phyloP scores from a whole-genome alignment of 2,888 invertebrate genomes.

The Megalurothrips usitatus region DNA sequence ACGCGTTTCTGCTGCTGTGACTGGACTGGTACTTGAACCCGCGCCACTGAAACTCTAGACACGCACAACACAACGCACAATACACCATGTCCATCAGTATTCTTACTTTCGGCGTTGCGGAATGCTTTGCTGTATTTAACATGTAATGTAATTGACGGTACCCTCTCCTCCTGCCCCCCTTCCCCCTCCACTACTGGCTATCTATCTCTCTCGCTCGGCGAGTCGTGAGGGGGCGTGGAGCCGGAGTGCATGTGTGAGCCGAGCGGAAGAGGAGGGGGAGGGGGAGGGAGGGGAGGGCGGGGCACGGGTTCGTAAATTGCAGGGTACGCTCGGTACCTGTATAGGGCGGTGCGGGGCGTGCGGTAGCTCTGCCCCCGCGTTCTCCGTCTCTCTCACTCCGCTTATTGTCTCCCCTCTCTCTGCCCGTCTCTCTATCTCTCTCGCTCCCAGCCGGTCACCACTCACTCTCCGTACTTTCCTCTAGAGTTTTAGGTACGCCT shows the following conservation, averaged over 20 bases:
- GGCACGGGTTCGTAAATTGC: neutral
- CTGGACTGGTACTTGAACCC: too few relatives aligned
- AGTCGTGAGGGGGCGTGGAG: neutral
- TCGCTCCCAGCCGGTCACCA: neutral
- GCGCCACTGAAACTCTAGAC: too few relatives aligned
- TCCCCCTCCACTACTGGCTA: neutral
- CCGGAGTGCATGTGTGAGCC: conserved; percentile 9
- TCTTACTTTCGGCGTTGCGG: neutral
- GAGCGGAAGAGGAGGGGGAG: neutral
- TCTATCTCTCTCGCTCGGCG: neutral
- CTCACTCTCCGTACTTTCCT: neutral
- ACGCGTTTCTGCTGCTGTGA: too few relatives aligned
- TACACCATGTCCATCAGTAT: too few relatives aligned
- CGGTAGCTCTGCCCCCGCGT: neutral
- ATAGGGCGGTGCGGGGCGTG: conserved; percentile 10
- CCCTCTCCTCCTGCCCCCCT: neutral
- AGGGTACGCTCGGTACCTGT: conserved; percentile 15
- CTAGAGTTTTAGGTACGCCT: neutral
- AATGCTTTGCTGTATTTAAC: neutral
- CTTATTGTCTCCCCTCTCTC: neutral
- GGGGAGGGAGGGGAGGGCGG: neutral
- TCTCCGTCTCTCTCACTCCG: neutral
- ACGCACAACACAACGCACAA: too few relatives aligned
- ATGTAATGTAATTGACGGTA: too few relatives aligned
- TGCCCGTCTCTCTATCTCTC: neutral